Percentiles rank a stretch among this genome's conserved stretches.
Conservation (phyloP, 2,888 invertebrate species). For the Pseudococcus longispinus region DNA sequence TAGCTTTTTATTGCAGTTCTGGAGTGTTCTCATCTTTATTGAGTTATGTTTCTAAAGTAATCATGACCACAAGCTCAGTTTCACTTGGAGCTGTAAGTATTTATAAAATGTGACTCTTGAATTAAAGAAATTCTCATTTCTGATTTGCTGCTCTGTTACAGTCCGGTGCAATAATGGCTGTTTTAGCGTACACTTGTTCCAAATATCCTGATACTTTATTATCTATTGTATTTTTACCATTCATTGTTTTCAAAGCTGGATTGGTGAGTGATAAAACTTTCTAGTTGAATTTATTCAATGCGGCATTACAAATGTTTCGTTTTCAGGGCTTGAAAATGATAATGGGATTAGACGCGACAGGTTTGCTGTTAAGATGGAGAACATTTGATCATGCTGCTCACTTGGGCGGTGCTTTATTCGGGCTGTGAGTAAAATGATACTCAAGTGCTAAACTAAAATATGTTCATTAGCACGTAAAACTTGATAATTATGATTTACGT, state of each 20-base stretch:
- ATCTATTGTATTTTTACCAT: constrained; percentile 87
- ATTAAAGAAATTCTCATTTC: not conserved
- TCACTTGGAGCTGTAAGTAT: constrained; percentile 91
- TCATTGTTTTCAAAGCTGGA: constrained; percentile 86
- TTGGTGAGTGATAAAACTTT: constrained; percentile 68
- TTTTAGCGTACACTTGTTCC: constrained; percentile 85
- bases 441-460: not conserved
- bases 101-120: not conserved
- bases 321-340: constrained; percentile 63
- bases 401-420: constrained; percentile 90
- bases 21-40: constrained; percentile 86
- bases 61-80: constrained; percentile 73
- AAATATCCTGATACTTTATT: constrained; percentile 88
- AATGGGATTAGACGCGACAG: constrained; percentile 82
- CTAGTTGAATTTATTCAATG: not conserved
- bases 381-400: constrained; percentile 99
- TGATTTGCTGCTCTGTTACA: constrained; percentile 62
- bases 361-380: constrained; percentile 85
- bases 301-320: not conserved
- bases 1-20: constrained; percentile 86
- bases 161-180: constrained; percentile 95
- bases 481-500: not conserved
- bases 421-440: constrained; percentile 74
- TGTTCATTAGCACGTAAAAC: not conserved
- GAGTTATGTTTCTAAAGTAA: constrained; percentile 81